Base-by-base conservation (phyloP, 2,888 invertebrate genomes). In the Trilocha varians region DNA sequence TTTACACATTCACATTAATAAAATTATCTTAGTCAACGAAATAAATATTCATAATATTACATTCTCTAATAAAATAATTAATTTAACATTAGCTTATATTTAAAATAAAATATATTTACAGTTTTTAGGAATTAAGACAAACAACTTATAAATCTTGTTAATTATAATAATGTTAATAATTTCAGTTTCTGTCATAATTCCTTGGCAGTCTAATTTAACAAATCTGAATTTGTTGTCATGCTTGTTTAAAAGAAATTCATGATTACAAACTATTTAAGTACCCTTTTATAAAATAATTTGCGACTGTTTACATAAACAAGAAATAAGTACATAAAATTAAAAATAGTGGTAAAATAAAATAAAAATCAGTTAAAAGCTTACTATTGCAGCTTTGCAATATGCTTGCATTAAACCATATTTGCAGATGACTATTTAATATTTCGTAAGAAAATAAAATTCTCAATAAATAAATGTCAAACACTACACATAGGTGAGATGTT, bases 381-480 rank as follows among this genome's bases (percentile, higher is more conserved):
- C 53, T 59, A 67, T 64, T 62, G 64, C 63, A 57, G 59, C 59
- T 56, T 51, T 67, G 68, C 65, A 55, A 54, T 52, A 61, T 51
- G 62, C 62, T 65, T 56, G 65, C 62, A 61, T 62, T 56, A 25
- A 56, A 57, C 85, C 85, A 85, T 84, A 85, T 85, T 85, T 85
- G 85, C 85, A 85, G 85, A 85, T 83, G 84, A 73, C 67, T 83
- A 83, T 68, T 62, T 70, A 68, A 67, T 73, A 75, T 63, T 76
- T 65, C 74, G 78, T 85, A 84, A 74, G 82, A 83, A 84, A 84
- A 85, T 84, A 84, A 84, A 84, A 82, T 82, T 84, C 70, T 84
- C 82, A 85, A 84, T 84, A 85, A 84, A 84, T 83, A 78, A 85
- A 80, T 80, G 82, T 80, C 80, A 77, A 82, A 82, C 79, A 77